Percentiles rank a stretch among this genome's conserved stretches.
Conservation (phyloP, 2,888 invertebrate species). For the Erannis defoliaria region DNA sequence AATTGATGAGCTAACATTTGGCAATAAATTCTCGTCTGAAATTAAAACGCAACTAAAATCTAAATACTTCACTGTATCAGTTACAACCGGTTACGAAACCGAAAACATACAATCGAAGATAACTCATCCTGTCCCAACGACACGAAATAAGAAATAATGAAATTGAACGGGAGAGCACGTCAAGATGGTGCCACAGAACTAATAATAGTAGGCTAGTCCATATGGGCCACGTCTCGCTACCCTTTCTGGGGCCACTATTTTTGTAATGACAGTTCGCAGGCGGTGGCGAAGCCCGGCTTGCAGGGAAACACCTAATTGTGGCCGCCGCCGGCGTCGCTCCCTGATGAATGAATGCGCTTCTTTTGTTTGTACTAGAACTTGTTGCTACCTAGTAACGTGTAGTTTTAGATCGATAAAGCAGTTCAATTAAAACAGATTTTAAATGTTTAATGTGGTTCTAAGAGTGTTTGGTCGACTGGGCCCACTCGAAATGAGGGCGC, state of each 20-base stretch:
- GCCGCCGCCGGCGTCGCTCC: constrained; percentile 47
- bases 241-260: constrained; percentile 85
- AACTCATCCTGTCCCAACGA: constrained; percentile 40
- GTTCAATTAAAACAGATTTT: too few relatives aligned
- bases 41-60: constrained; percentile 15
- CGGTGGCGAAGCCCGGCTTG: constrained; percentile 59
- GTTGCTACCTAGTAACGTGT: neutral
- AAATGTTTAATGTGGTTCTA: too few relatives aligned
- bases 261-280: constrained; percentile 84
- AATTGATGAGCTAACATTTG: too few relatives aligned
- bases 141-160: constrained; percentile 61
- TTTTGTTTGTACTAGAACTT: neutral
- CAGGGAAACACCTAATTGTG: constrained; percentile 81
- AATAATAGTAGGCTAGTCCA: constrained; percentile 56
- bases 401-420: neutral
- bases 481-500: too few relatives aligned
- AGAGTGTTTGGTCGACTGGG: too few relatives aligned
- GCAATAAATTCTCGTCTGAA: neutral
- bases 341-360: constrained; percentile 63
- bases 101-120: constrained; percentile 28
- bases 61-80: constrained; percentile 7
- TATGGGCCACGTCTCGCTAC: constrained; percentile 81
- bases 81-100: constrained; percentile 21
- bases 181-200: constrained; percentile 27
- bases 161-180: constrained; percentile 60